Evolutionary conservation across 2,888 invertebrate species (phyloP), one percentile per base, ranked within the genome.

Genomic region (Tenodera sinensis): DNA sequence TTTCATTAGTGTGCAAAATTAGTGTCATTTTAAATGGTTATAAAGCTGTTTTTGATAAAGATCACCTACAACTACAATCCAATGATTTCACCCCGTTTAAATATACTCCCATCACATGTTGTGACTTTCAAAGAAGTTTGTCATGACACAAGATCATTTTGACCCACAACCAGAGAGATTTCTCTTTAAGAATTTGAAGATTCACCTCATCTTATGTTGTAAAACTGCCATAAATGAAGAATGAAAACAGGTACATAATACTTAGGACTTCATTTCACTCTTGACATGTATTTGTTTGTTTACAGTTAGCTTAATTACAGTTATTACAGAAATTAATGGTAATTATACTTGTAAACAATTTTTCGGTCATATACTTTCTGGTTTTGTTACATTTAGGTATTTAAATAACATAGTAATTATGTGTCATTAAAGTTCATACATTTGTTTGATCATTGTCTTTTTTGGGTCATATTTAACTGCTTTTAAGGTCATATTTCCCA

Each of bases 81-180:
- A 85, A 15, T 28, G 3, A 88, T 25, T 30, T 85, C 82, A n/a
- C 88, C 27, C n/a, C n/a, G 20, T 88, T 85, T 83, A 88, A 93
- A 92, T 87, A 89, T 87, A 83, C 89, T 71, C 87, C 89, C 30
- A 54, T 87, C 28, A 89, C 42, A 83, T 83, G 87, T 42, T 89
- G 89, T 87, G 83, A 87, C 30, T n/a, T 82, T 25, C 47, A 89
- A 87, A 89, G 34, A 30, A 28, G 34, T 89, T 28, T 89, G n/a
- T n/a, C 87, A 34, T 12, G 84, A 20, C 42, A 87, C 83, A 34
- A 89, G 47, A 89, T 25, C 47, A 84, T 87, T 82, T 34, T 89
- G 20, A 87, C 3, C 30, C 54, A 89, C 83, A 89, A 87, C 30
- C 14, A 42, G 28, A 89, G 42, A 47, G 54, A 71, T 89, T 83